Percentiles rank a stretch among this genome's conserved stretches.
Evolutionary conservation across 2,113 vertebrate species (phyloP).

Genomic region (Copsychus sechellarum): DNA sequence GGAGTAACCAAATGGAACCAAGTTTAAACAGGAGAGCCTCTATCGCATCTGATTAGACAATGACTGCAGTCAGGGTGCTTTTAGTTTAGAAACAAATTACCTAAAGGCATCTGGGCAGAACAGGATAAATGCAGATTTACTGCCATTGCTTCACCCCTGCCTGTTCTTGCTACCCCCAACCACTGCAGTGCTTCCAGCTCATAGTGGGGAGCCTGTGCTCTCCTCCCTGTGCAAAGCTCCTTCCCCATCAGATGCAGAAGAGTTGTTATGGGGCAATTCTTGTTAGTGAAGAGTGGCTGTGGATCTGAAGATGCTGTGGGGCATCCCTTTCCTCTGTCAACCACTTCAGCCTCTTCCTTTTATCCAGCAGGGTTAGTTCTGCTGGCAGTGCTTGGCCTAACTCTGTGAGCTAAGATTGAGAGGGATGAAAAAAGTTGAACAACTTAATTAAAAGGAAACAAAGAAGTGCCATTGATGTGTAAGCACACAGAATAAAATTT

Average conservation of each 20-base stretch:
- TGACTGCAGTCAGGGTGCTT: neutral
- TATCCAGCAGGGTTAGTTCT: neutral
- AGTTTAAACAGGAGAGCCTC: neutral
- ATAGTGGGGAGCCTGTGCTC: neutral
- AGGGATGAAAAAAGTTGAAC: neutral
- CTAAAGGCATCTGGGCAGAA: neutral
- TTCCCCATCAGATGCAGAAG: neutral
- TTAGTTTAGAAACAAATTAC: neutral
- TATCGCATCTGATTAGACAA: neutral
- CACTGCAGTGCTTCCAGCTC: neutral
- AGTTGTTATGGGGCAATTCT: neutral
- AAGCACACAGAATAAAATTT: neutral
- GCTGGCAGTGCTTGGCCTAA: neutral
- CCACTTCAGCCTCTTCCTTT: neutral
- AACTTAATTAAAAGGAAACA: neutral
- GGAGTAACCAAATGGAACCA: neutral
- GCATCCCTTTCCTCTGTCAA: neutral
- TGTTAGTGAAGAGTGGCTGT: neutral
- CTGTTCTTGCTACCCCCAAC: neutral
- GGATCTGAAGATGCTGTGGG: neutral
- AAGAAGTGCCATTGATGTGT: neutral
- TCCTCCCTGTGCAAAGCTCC: neutral
- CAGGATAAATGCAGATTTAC: neutral
- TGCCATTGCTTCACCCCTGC: neutral
- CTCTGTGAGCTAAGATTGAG: neutral